A percentile compares a stretch with the other conserved stretches of the same genome.
phyloP scores from a whole-genome alignment of 2,888 invertebrate species.

The Cylindroiulus punctatus region DNA sequence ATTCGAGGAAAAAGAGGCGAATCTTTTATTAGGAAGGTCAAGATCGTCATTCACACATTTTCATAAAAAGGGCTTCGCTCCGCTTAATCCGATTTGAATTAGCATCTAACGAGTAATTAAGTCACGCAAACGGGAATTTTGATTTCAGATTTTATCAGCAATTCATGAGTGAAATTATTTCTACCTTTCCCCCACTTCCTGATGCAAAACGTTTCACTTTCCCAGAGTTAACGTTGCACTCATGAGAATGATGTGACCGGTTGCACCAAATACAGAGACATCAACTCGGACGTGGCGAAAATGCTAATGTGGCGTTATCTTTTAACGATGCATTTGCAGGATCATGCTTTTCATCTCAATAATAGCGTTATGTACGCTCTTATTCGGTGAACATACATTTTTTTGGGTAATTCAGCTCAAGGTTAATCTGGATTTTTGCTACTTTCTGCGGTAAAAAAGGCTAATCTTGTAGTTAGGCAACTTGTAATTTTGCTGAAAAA shows the following conservation, averaged over 20 bases:
- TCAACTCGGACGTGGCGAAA: too few species aligned
- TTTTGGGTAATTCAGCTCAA: neutral
- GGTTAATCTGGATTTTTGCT: neutral
- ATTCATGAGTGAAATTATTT: slow-evolving; percentile 31
- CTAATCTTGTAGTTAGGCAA: too few species aligned
- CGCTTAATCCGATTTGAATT: neutral
- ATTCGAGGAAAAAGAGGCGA: slow-evolving; percentile 25
- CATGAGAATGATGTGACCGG: too few species aligned
- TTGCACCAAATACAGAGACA: too few species aligned
- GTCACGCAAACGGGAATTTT: slow-evolving; percentile 40
- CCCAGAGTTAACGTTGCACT: neutral
- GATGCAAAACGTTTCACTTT: slow-evolving; percentile 13
- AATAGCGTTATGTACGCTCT: too few species aligned
- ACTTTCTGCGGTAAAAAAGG: neutral
- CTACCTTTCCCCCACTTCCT: neutral
- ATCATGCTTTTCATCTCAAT: too few species aligned
- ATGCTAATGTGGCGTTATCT: too few species aligned
- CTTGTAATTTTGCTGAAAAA: too few species aligned
- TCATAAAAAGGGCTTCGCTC: neutral
- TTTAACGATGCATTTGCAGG: too few species aligned
- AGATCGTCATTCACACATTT: slow-evolving; percentile 45
- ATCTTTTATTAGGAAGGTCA: slow-evolving; percentile 5
- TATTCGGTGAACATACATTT: too few species aligned
- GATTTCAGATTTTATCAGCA: slow-evolving; percentile 40
- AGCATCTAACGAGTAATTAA: neutral